These are phyloP conservation scores for Dendropsophus ebraccatus DNA, from an alignment of 2,113 vertebrate genomes.

Conservation along the genomic window DNA sequence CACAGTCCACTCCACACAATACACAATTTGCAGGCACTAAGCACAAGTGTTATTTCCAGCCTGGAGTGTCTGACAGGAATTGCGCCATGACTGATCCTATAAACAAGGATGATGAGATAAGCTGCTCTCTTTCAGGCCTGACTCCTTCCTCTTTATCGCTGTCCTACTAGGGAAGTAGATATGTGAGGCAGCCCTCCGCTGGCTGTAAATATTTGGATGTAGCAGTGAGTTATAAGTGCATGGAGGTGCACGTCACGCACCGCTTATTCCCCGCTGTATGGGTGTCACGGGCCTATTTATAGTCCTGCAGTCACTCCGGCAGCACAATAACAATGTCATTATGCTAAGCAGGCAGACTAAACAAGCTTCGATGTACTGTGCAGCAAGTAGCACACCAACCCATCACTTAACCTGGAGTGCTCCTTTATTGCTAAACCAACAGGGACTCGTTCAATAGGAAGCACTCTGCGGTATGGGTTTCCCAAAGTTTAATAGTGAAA, in stretches of 20 bases:
- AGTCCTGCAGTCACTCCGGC: slow-evolving; percentile 27
- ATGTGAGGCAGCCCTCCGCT: not conserved
- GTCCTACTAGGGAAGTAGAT: slow-evolving; percentile 53
- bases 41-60: slow-evolving; percentile 39
- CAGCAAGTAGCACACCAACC: not conserved
- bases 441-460: not conserved
- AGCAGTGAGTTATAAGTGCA: slow-evolving; percentile 23
- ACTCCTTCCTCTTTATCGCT: slow-evolving; percentile 16
- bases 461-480: not conserved
- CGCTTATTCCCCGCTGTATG: slow-evolving; percentile 43
- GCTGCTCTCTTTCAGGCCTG: slow-evolving; percentile 15
- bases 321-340: slow-evolving; percentile 38
- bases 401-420: not conserved
- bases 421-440: not conserved
- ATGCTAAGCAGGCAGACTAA: slow-evolving; percentile 16
- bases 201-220: slow-evolving; percentile 50
- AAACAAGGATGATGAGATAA: slow-evolving; percentile 55
- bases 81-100: slow-evolving; percentile 29
- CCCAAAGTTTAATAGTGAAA: not conserved
- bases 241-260: slow-evolving; percentile 11
- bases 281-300: slow-evolving; percentile 43
- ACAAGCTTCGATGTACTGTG: not conserved
- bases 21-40: slow-evolving; percentile 5
- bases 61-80: slow-evolving; percentile 14
- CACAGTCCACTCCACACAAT: not conserved